A percentile compares a stretch with the other conserved stretches of the same genome.
These are phyloP conservation scores for Gerris buenoi DNA, from an alignment of 1,140 invertebrate species.

Conservation along the genomic window DNA sequence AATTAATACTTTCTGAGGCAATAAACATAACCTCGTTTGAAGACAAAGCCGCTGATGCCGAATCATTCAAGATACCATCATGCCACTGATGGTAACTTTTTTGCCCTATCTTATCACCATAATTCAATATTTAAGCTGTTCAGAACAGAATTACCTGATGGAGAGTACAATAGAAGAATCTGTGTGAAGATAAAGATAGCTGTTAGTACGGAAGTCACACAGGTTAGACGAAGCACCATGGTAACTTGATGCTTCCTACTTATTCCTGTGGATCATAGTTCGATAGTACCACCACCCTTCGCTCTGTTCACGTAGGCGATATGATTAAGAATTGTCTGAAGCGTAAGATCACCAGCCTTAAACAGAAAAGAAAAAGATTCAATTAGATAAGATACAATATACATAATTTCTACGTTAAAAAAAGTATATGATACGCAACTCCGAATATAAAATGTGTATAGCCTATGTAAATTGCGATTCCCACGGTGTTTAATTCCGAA, in stretches of 20 bases:
- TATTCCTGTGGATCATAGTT: constrained; percentile 28
- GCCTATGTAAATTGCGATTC: no score
- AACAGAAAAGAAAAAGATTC: constrained; percentile 5
- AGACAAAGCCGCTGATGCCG: no score
- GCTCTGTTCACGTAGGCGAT: constrained; percentile 42
- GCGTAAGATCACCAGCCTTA: constrained; percentile 26
- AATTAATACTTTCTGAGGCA: no score
- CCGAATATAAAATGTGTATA: no score
- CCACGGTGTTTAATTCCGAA: no score
- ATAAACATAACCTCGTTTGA: no score
- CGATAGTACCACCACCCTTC: constrained; percentile 30
- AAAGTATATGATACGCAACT: neutral
- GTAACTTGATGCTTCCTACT: constrained; percentile 32
- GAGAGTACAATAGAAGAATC: constrained; percentile 35
- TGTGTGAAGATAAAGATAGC: constrained; percentile 36
- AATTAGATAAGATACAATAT: neutral
- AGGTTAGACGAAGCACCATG: constrained; percentile 36
- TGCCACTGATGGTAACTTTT: no score
- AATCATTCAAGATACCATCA: no score
- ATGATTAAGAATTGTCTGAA: constrained; percentile 42
- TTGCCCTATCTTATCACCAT: no score
- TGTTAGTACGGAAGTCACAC: constrained; percentile 36
- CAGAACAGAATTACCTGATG: constrained; percentile 29
- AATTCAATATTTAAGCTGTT: no score
- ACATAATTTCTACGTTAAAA: neutral